These are phyloP conservation scores for Vimba vimba DNA, from an alignment of 2,113 vertebrate genomes.

Conservation along the genomic window DNA sequence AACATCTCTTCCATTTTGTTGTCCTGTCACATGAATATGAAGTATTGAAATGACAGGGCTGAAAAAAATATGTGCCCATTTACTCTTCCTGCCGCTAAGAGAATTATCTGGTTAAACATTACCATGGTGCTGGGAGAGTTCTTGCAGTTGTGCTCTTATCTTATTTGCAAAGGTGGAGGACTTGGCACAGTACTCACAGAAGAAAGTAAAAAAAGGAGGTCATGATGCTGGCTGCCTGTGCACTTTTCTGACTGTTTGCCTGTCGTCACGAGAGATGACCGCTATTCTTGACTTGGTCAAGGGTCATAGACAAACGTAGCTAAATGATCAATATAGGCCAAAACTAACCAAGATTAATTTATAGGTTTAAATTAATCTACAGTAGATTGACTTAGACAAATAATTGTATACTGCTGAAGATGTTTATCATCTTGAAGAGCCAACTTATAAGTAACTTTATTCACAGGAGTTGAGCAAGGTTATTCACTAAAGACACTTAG, in stretches of 20 bases:
- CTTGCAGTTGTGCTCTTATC: slow-evolving; percentile 75
- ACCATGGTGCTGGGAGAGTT: slow-evolving; percentile 69
- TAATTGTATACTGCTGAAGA: background rate
- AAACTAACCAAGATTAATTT: background rate
- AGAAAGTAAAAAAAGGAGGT: slow-evolving; percentile 54
- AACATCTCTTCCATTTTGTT: slow-evolving; percentile 73
- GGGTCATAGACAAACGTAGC: background rate
- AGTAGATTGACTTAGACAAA: background rate
- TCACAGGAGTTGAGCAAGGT: background rate
- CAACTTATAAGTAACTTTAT: background rate
- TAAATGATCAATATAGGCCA: background rate
- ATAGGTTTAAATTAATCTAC: background rate
- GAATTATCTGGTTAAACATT: slow-evolving; percentile 83
- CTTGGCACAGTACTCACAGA: slow-evolving; percentile 68
- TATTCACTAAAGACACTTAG: background rate
- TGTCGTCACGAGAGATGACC: background rate
- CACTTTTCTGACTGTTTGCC: slow-evolving; percentile 6
- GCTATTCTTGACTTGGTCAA: background rate
- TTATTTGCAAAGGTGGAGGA: slow-evolving; percentile 80
- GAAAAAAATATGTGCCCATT: slow-evolving; percentile 66
- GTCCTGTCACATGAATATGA: slow-evolving; percentile 67
- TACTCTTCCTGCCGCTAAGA: slow-evolving; percentile 71
- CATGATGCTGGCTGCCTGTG: slow-evolving; percentile 44
- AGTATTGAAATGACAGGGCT: slow-evolving; percentile 54
- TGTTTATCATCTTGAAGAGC: background rate